Evolutionary conservation across 2,888 invertebrate species (phyloP), one percentile per base, ranked within the genome.

Genomic region (Lasiommata megera): DNA sequence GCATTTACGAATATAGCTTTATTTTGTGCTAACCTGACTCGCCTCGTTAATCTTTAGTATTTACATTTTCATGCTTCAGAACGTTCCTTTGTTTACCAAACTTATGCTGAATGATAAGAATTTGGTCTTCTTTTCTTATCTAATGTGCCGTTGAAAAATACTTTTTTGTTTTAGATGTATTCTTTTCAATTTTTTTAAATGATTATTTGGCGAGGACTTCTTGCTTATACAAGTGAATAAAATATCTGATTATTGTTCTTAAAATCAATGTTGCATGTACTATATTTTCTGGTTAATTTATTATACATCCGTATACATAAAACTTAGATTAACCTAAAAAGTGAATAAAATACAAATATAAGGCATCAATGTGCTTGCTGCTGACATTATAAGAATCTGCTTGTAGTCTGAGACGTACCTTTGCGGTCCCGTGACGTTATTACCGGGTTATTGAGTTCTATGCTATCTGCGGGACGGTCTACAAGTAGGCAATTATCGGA

Each of bases 401-500:
- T 41, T 40, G 17, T 2, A 29, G 12, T 23, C 8, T 29, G 3
- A 44, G 1, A 8, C 12, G 14, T 1, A 12, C 28, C 6, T 44
- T 29, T 14, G 3, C 5, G 28, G 28, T 14, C 29, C 14, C 7
- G 28, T 5, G 14, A 44, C 8, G 29, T 29, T 29, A 28, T 44
- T 44, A 14, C 29, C 12, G 37, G 44, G 34, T 34, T 36, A 34
- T 17, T 12, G 36, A 47, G 18, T 34, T n/a, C 14, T 1, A 14
- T 8, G n/a, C 17, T 34, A 16, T 34, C 1, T 34, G n/a, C 8
- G 34, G 23, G 1, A 12, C 50, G 37, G 50, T 14, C 47, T 16
- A 50, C 50, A 51, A 40, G 29, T 51, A 28, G 28, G 38, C 38
- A 29, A 51, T 51, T 51, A 51, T 51, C 37, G 50, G 38, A 50